Base-by-base conservation (phyloP, 2,113 vertebrate species). In the Miniopterus natalensis region DNA sequence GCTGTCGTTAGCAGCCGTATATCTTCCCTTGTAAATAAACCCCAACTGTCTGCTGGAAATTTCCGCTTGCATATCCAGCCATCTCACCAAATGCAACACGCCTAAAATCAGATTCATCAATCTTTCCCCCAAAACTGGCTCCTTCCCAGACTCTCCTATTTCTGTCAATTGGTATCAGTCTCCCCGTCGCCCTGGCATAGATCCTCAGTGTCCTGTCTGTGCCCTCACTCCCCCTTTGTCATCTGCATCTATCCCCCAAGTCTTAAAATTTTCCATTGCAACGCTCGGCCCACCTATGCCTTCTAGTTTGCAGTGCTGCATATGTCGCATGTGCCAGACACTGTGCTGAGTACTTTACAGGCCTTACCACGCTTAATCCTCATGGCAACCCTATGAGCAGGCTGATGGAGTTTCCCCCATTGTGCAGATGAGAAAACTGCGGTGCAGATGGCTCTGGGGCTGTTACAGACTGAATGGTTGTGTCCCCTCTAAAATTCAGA, bases 1-100 rank as follows among this genome's bases (percentile, higher is more conserved):
- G 85, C 96, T 96, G 90, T 96, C 68, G 0, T 96, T 88, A 91
- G 63, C 88, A 96, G 90, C 94, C 90, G 89, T 96, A 81, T 63
- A 97, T 94, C 94, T 85, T 96, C 79, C 90, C 83, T 79, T 97
- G 95, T 94, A 96, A 97, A 97, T 86, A 96, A 97, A 83, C 92
- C 81, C 53, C 95, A 95, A 96, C 81, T 97, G 97, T 97, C 96
- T 89, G 87, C 73, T 96, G 96, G 96, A 97, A 97, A 97, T 96
- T 98, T 98, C 97, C 97, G 95, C 96, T 96, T 31, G 57, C 73
- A 42, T 61, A 92, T 85, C 80, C 73, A 90, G 88, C 78, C 92
- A 71, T 73, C 94, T 79, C 84, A 51, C 90, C 80, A 31, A 92
- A 84, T 25, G 80, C 90, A 74, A 95, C 87, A 74, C 88, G 95